Conservation (phyloP, 2,888 invertebrate genomes). For the Cerastis rubricosa region DNA sequence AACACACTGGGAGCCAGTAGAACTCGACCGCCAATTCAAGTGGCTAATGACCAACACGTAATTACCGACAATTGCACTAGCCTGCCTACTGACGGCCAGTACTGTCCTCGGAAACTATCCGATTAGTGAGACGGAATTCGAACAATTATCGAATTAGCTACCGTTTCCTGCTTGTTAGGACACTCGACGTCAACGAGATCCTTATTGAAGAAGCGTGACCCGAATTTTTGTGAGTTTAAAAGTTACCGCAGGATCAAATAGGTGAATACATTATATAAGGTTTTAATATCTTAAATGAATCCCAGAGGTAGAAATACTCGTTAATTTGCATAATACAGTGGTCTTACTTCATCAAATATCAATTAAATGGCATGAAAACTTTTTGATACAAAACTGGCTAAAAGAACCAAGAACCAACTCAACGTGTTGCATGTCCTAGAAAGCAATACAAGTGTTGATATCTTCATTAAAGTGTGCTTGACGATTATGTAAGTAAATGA, state of each 20-base stretch:
- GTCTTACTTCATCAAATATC: neutral
- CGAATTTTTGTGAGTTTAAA: conserved; percentile 15
- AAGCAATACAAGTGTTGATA: conserved; percentile 27
- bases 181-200: conserved; percentile 63
- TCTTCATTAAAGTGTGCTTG: conserved; percentile 34
- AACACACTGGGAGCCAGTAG: conserved; percentile 51
- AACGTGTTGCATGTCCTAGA: conserved; percentile 1
- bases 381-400: neutral
- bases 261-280: neutral
- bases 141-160: conserved; percentile 87
- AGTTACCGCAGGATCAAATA: neutral
- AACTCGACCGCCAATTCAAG: conserved; percentile 70
- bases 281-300: neutral
- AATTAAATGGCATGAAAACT: neutral
- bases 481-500: conserved; percentile 65
- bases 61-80: conserved; percentile 76
- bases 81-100: conserved; percentile 60
- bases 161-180: conserved; percentile 79
- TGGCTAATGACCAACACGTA: conserved; percentile 74
- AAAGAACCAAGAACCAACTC: neutral
- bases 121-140: conserved; percentile 76
- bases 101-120: conserved; percentile 71
- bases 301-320: neutral
- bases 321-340: conserved; percentile 11
- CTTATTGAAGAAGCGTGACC: conserved; percentile 31